Base-by-base conservation (phyloP, 2,888 invertebrate genomes). In the Cephus pygmeus region DNA sequence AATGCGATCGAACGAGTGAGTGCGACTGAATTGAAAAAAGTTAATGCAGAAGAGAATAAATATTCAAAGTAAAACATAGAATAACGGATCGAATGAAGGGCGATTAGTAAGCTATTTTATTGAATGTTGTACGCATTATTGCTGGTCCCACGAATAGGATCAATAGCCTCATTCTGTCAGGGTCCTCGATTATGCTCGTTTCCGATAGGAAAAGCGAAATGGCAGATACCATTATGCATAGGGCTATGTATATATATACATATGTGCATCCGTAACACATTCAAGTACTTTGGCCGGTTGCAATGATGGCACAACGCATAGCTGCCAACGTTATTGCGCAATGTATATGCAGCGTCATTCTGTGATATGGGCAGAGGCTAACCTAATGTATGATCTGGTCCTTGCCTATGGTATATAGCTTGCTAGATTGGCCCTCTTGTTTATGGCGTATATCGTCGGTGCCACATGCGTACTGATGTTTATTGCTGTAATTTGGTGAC, bases 401-500 rank as follows among this genome's bases (percentile, higher is more conserved):
- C 31, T 56, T n/a, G 77, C n/a, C 34, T 76, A 68, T 73, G 75
- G 35, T 77, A 75, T 77, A 77, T 75, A 75, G 77, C 34, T 34
- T 35, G 34, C 71, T 75, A 75, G 77, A 77, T 77, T 75, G 77
- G 77, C 77, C 31, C 75, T 74, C 75, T 77, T 77, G 77, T 77
- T 77, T 77, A 77, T 40, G 75, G 75, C 34, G 3, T 68, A 36
- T 36, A 33, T 36, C 68, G 74, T 56, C 36, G 56, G 71, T 77
- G 36, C 76, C 36, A 56, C 75, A 36, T 56, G 23, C 56, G 56
- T 23, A 12, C 56, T 75, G 77, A 75, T 75, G 69, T 77, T 77
- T 77, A 77, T 77, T 75, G 75, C 75, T 69, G 77, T 75, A 77
- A 77, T 77, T 77, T 75, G 77, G 77, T 77, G 75, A 77, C 77